Conservation (phyloP, 2,797 vertebrate species). For the Xenopus petersii region DNA sequence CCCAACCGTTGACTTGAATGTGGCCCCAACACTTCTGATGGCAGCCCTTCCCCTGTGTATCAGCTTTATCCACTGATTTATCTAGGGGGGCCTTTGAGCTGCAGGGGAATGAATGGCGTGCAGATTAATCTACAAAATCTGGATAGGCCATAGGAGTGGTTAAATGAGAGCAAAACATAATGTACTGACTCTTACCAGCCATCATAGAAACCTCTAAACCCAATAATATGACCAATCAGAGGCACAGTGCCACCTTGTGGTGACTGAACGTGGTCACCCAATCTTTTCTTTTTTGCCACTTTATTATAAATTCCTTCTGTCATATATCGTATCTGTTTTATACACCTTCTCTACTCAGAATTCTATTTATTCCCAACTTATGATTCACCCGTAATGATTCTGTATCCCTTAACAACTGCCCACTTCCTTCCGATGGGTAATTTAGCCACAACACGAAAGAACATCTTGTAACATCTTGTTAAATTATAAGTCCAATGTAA, state of each 20-base stretch:
- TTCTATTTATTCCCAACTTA: neutral
- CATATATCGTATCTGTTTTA: neutral
- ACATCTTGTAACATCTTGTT: too few relatives aligned
- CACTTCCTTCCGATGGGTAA: neutral
- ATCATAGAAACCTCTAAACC: slow-evolving; percentile 7
- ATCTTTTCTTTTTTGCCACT: neutral
- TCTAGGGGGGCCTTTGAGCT: too few relatives aligned
- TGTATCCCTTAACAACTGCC: neutral
- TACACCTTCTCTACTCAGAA: neutral
- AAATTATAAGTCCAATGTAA: too few relatives aligned
- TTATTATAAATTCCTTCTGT: slow-evolving; percentile 6
- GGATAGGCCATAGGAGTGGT: neutral
- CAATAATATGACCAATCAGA: slow-evolving; percentile 21
- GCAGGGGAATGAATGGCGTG: neutral
- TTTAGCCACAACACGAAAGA: too few relatives aligned
- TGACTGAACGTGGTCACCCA: neutral
- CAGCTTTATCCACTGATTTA: too few relatives aligned
- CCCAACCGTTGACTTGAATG: too few relatives aligned
- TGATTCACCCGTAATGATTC: neutral
- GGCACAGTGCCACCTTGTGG: slow-evolving; percentile 40
- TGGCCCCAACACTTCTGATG: too few relatives aligned
- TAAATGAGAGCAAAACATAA: neutral
- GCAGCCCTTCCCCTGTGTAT: too few relatives aligned
- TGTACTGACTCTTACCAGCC: neutral
- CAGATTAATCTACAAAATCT: too few relatives aligned